Evolutionary conservation across 2,888 invertebrate genomes (phyloP).

Genomic region (Ormyrus nitidulus): DNA sequence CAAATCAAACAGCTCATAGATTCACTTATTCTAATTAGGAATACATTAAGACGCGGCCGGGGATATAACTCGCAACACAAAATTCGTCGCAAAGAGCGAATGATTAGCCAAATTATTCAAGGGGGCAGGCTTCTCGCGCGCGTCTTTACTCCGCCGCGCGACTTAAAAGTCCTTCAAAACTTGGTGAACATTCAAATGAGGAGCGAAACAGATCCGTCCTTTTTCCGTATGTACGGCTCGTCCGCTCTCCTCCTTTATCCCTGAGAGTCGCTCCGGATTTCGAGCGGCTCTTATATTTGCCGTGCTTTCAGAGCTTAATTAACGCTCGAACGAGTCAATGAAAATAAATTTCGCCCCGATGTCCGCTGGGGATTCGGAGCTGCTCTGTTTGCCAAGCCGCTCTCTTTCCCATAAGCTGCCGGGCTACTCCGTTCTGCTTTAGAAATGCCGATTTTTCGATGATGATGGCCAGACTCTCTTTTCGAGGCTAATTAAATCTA

Average conservation of each 20-base stretch:
- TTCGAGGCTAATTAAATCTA: too few species aligned
- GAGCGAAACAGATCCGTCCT: constrained; percentile 35
- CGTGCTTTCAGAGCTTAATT: constrained; percentile 58
- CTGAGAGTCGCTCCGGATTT: constrained; percentile 23
- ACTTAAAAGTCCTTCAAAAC: constrained; percentile 44
- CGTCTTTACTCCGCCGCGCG: not conserved
- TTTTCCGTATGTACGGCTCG: constrained; percentile 45
- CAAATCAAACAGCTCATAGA: not conserved
- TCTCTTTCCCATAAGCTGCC: too few species aligned
- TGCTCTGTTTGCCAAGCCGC: constrained; percentile 18
- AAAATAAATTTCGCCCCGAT: constrained; percentile 50
- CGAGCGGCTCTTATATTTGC: constrained; percentile 52
- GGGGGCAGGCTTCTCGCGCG: not conserved
- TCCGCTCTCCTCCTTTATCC: constrained; percentile 26
- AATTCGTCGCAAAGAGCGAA: not conserved
- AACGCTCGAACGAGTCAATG: constrained; percentile 54
- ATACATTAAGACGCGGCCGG: constrained; percentile 16
- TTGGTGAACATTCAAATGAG: constrained; percentile 32
- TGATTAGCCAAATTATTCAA: constrained; percentile 35
- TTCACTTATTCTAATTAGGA: not conserved
- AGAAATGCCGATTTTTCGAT: too few species aligned
- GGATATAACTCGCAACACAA: not conserved
- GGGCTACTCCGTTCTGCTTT: too few species aligned
- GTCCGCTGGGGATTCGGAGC: constrained; percentile 32
- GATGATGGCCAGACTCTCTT: too few species aligned